A percentile compares a stretch with the other conserved stretches of the same genome.
Evolutionary conservation across 2,888 invertebrate species (phyloP).

Genomic region (Timema cristinae): DNA sequence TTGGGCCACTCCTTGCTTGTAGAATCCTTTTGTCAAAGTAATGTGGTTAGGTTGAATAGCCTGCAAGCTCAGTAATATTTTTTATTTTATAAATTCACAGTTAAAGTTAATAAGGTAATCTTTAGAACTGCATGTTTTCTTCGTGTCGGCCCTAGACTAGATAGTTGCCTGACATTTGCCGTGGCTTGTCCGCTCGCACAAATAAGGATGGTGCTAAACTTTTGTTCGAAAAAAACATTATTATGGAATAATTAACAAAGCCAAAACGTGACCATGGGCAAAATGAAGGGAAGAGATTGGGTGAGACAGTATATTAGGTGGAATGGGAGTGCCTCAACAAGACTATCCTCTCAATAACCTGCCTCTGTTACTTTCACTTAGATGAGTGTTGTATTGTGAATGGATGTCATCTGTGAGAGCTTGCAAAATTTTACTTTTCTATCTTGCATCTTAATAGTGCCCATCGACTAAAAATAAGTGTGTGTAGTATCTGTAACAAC

Average conservation of each 20-base stretch:
- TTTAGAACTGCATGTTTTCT: constrained; percentile 33
- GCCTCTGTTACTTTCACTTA: constrained; percentile 32
- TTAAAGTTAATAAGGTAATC: constrained; percentile 17
- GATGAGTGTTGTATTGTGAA: constrained; percentile 35
- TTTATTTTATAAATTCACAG: not conserved
- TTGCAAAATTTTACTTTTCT: constrained; percentile 30
- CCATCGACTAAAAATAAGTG: constrained; percentile 27
- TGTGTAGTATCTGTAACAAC: constrained; percentile 27
- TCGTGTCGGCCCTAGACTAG: constrained; percentile 28
- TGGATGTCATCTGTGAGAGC: constrained; percentile 35
- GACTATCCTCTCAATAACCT: constrained; percentile 27
- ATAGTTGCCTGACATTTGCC: constrained; percentile 29
- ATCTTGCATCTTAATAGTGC: constrained; percentile 33
- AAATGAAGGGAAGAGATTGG: constrained; percentile 20
- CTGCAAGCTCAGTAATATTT: constrained; percentile 14
- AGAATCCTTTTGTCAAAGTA: constrained; percentile 6
- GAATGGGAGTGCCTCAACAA: constrained; percentile 31
- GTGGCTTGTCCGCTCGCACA: constrained; percentile 30
- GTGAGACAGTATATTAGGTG: constrained; percentile 17
- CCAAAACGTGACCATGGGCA: not conserved
- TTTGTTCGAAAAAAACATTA: too few species aligned
- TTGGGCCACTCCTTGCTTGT: constrained; percentile 14
- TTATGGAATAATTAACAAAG: constrained; percentile 2
- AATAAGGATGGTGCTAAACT: not conserved
- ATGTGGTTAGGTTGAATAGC: constrained; percentile 9